Conservation (phyloP, 1,140 invertebrate genomes). For the Zaprionus ghesquierei region DNA sequence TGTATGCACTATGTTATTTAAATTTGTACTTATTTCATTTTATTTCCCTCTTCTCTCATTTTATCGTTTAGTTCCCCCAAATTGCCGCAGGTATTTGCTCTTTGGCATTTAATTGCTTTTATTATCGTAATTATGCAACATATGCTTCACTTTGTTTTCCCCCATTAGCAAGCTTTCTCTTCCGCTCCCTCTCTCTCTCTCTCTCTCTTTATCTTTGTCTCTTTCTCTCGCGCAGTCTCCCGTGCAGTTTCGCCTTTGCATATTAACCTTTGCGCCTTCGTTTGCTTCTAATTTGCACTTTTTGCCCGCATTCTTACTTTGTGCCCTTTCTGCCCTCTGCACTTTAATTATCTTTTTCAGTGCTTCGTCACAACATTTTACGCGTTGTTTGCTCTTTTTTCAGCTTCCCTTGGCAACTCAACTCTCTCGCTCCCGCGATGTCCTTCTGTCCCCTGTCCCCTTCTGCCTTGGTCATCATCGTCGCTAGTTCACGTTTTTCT, state of each 20-base stretch:
- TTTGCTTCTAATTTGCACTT: not conserved
- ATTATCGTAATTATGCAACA: conserved; percentile 1
- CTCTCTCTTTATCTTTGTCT: not conserved
- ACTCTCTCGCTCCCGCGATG: not conserved
- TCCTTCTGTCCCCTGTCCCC: not conserved
- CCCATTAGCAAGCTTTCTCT: not conserved
- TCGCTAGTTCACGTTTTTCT: not conserved
- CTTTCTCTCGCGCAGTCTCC: too few species aligned
- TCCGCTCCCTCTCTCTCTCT: not conserved
- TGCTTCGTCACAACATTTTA: not conserved
- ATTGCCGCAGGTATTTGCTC: not conserved
- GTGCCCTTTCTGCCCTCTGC: not conserved
- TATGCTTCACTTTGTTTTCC: not conserved
- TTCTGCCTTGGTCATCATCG: not conserved
- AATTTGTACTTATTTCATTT: not conserved
- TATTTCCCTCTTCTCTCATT: not conserved
- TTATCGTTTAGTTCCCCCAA: not conserved
- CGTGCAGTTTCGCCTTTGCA: not conserved
- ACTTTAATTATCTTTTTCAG: conserved; percentile 11
- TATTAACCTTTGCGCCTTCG: not conserved
- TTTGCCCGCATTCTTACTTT: not conserved
- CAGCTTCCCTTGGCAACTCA: not conserved
- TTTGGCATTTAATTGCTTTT: not conserved
- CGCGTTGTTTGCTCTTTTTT: not conserved
- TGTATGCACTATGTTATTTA: not conserved